Base-by-base conservation (phyloP, 2,797 vertebrate genomes). In the Lithobates pipiens region DNA sequence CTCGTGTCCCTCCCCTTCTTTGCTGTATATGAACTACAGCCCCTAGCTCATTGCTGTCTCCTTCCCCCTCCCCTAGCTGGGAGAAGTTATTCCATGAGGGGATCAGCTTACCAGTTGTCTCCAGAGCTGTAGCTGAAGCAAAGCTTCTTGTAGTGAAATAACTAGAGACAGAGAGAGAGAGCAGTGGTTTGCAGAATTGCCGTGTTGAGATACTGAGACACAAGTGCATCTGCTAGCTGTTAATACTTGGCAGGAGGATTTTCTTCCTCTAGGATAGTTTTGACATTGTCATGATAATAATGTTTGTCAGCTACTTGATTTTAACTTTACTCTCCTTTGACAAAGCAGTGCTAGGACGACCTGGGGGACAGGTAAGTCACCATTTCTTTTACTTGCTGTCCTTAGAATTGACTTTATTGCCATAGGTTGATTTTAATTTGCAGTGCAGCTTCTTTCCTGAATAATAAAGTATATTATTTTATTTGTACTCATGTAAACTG, bases 301-400 rank as follows among this genome's bases (percentile, higher is more conserved):
- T 95, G 95, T 92, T 93, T 92, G 92, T 94, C 93, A 91, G 92
- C 92, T 95, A 93, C 94, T 94, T 95, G 93, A 92, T 94, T 89
- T 92, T 95, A 91, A 90, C 88, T 86, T 92, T 97, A 88, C 89
- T 96, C 92, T 96, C 93, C 94, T 95, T 96, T 92, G 96, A 96
- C 80, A 91, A 95, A 92, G 93, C 93, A 89, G 89, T 91, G 86
- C 90, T 95, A 93, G 96, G 95, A 90, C 96, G 95, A 95, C 94
- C 94, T 90, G 93, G 93, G 92, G 92, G 92, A 90, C 96, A 98
- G 98, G 97, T 98, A 97, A 95, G 96, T 91, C 88, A 90, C 90
- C 42, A 27, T 88, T 72, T 36, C 18, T 78, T 68, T 34, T 7
- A 36, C 25, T 16, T 36, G 39, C 15, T 77, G 50, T 63, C 23